Percentiles rank a stretch among this genome's conserved stretches.
Evolutionary conservation across 2,113 vertebrate species (phyloP).

Genomic region (Porphyrio hochstetteri): DNA sequence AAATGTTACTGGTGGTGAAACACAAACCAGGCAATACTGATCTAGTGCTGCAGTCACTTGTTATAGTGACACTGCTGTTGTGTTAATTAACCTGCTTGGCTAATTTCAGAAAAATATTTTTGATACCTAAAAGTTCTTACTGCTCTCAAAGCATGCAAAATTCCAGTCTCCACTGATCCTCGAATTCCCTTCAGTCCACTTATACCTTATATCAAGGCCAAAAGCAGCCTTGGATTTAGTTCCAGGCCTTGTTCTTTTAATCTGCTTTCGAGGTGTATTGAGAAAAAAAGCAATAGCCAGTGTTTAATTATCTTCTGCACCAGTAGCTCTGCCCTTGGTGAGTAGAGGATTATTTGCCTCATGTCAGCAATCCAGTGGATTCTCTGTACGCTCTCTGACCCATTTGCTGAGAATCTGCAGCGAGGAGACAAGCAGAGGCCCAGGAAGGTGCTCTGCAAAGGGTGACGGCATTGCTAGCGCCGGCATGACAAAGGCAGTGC

Average conservation of each 20-base stretch:
- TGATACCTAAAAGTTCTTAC: neutral
- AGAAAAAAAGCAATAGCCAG: neutral
- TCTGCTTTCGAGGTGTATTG: neutral
- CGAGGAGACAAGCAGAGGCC: neutral
- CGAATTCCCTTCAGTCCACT: neutral
- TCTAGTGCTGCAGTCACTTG: neutral
- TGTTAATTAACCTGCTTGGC: neutral
- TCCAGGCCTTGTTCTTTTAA: conserved; percentile 23
- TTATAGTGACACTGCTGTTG: neutral
- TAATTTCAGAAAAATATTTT: neutral
- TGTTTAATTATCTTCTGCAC: conserved; percentile 47
- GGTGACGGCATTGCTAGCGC: neutral
- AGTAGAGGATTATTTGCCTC: neutral
- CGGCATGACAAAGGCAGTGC: neutral
- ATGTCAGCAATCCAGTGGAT: neutral
- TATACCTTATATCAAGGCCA: neutral
- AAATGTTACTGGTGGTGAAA: neutral
- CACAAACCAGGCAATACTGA: neutral
- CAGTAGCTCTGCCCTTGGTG: neutral
- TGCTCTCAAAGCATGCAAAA: neutral
- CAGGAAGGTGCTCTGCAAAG: neutral
- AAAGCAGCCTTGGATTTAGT: conserved; percentile 3
- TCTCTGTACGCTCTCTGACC: neutral
- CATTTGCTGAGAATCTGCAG: neutral
- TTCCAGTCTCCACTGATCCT: neutral